These are phyloP conservation scores for Plagiodera versicolora DNA, from an alignment of 2,888 invertebrate species.

Conservation along the genomic window DNA sequence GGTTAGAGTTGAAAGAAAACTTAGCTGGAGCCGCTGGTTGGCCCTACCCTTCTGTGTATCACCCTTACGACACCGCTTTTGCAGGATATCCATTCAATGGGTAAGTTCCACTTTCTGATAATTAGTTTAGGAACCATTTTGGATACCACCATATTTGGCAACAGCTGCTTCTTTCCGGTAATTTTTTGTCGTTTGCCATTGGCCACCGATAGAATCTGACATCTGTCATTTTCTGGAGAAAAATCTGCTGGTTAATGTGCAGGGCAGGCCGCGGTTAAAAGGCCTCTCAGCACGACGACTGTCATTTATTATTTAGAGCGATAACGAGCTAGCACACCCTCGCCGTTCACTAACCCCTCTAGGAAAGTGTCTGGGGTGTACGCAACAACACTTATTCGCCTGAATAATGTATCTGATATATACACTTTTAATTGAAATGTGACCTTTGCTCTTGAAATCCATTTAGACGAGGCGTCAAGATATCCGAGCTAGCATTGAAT, in stretches of 20 bases:
- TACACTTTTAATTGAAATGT: constrained; percentile 39
- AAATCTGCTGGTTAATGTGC: constrained; percentile 32
- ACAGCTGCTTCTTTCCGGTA: no score
- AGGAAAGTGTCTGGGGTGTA: constrained; percentile 37
- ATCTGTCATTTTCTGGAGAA: not conserved
- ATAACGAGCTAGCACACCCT: constrained; percentile 49
- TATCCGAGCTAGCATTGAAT: not conserved
- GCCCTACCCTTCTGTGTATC: constrained; percentile 91
- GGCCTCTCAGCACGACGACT: constrained; percentile 41
- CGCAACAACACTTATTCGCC: constrained; percentile 37
- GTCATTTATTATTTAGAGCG: constrained; percentile 47
- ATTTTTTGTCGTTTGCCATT: not conserved
- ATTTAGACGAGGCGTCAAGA: constrained; percentile 14
- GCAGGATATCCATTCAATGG: constrained; percentile 94
- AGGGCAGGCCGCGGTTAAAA: constrained; percentile 36
- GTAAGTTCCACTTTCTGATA: constrained; percentile 78
- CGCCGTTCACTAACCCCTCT: constrained; percentile 41
- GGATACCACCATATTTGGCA: no score
- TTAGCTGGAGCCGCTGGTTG: constrained; percentile 81
- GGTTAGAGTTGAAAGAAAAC: constrained; percentile 87
- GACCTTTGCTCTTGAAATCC: constrained; percentile 30
- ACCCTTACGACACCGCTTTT: constrained; percentile 91
- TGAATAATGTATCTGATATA: constrained; percentile 46
- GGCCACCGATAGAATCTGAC: not conserved
- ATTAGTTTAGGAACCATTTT: no score